Conservation (phyloP, 2,797 vertebrate genomes). For the Hydrolagus colliei region DNA sequence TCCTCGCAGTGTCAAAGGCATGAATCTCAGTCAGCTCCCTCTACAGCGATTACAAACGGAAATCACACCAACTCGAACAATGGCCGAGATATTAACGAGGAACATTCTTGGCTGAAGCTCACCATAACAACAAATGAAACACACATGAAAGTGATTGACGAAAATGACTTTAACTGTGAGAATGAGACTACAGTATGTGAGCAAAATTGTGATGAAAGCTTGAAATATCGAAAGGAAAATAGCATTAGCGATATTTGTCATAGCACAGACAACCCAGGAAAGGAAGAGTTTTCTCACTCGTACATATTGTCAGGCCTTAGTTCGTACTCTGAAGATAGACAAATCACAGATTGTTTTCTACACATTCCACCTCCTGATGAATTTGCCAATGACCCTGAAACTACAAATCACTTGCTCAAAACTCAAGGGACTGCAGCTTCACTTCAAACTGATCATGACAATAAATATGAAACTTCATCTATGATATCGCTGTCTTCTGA, state of each 20-base stretch:
- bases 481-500: background rate
- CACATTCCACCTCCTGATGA: slow-evolving; percentile 53
- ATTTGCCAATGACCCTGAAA: slow-evolving; percentile 51
- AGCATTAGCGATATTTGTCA: slow-evolving; percentile 39
- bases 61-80: slow-evolving; percentile 32
- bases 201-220: slow-evolving; percentile 43
- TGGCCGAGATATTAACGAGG: slow-evolving; percentile 35
- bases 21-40: background rate
- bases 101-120: slow-evolving; percentile 49
- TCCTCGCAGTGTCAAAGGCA: slow-evolving; percentile 33
- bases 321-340: slow-evolving; percentile 40
- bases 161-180: slow-evolving; percentile 37
- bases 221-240: slow-evolving; percentile 44
- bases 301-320: slow-evolving; percentile 42
- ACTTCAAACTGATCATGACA: slow-evolving; percentile 38
- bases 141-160: slow-evolving; percentile 40
- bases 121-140: slow-evolving; percentile 49
- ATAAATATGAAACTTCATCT: slow-evolving; percentile 36
- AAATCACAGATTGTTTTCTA: slow-evolving; percentile 40
- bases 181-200: slow-evolving; percentile 47
- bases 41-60: slow-evolving; percentile 34
- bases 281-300: slow-evolving; percentile 41
- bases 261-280: slow-evolving; percentile 42
- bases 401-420: slow-evolving; percentile 44
- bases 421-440: slow-evolving; percentile 47